A percentile compares a stretch with the other conserved stretches of the same genome.
Evolutionary conservation across 2,797 vertebrate genomes (phyloP).

Genomic region (Propithecus deckenii): DNA sequence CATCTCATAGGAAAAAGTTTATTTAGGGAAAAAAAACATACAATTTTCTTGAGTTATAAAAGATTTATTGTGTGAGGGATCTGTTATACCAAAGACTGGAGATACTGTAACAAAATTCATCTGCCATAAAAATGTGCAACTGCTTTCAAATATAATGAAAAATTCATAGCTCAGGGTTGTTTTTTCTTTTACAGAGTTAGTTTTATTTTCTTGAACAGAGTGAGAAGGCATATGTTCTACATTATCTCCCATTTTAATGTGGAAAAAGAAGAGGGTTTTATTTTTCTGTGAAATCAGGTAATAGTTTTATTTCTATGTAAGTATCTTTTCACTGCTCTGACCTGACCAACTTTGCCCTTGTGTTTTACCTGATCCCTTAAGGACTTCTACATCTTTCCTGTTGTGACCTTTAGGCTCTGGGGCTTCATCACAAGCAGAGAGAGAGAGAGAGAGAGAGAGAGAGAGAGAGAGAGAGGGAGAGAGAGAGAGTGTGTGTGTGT

Average conservation of each 20-base stretch:
- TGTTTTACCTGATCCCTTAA: neutral
- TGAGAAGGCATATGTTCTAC: conserved; percentile 7
- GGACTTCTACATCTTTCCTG: neutral
- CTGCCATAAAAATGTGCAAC: conserved; percentile 60
- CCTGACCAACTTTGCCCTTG: neutral
- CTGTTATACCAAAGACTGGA: conserved; percentile 57
- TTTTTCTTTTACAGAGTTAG: conserved; percentile 6
- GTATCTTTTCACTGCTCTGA: neutral
- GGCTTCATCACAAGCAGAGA: neutral
- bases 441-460: no score
- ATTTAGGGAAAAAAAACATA: conserved; percentile 45
- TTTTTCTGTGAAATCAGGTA: conserved; percentile 42
- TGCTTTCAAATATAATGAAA: conserved; percentile 74
- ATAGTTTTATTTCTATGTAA: neutral
- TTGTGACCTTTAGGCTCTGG: neutral
- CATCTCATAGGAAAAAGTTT: conserved; percentile 38
- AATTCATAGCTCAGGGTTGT: conserved; percentile 53
- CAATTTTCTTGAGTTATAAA: conserved; percentile 61
- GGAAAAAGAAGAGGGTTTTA: neutral
- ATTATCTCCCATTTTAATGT: conserved; percentile 40
- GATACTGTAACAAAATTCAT: conserved; percentile 50
- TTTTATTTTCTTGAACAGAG: conserved; percentile 48
- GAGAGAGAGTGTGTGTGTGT: neutral
- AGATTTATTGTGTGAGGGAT: conserved; percentile 62
- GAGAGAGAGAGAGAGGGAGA: no score